Conservation (phyloP, 2,888 invertebrate genomes). For the Drepanosiphum platanoidis region DNA sequence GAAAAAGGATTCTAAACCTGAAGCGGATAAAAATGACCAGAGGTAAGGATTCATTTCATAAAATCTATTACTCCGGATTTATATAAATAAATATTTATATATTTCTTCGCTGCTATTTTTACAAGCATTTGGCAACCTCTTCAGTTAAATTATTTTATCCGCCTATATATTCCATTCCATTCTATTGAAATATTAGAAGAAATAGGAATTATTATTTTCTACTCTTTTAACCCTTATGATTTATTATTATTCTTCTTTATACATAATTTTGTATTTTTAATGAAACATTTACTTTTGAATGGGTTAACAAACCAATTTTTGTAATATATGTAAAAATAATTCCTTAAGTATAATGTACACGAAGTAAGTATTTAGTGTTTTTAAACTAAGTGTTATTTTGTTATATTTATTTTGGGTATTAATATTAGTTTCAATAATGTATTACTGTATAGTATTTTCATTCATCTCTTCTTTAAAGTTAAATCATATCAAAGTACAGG, state of each 20-base stretch:
- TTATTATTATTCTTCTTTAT: conserved; percentile 38
- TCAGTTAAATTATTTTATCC: conserved; percentile 59
- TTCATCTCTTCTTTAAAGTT: neutral
- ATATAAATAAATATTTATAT: conserved; percentile 60
- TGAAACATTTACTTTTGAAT: neutral
- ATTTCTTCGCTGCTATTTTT: conserved; percentile 59
- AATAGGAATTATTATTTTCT: conserved; percentile 35
- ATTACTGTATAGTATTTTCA: neutral
- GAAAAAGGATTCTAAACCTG: conserved; percentile 62
- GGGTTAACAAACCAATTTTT: conserved; percentile 20
- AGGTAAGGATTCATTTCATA: conserved; percentile 61
- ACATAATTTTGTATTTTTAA: conserved; percentile 37
- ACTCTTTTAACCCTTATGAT: conserved; percentile 22
- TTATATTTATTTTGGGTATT: conserved; percentile 16
- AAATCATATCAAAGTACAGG: too few species aligned
- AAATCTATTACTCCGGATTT: conserved; percentile 61
- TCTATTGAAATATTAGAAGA: conserved; percentile 37
- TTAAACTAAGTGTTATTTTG: neutral
- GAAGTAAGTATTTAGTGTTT: conserved; percentile 53
- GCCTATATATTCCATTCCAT: conserved; percentile 56
- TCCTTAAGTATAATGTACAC: neutral
- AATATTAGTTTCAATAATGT: neutral
- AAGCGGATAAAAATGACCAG: conserved; percentile 61
- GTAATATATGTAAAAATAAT: conserved; percentile 19
- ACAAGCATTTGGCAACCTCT: conserved; percentile 56